These are phyloP conservation scores for Enteromius argenteus DNA, from an alignment of 2,797 vertebrate genomes.

Conservation along the genomic window DNA sequence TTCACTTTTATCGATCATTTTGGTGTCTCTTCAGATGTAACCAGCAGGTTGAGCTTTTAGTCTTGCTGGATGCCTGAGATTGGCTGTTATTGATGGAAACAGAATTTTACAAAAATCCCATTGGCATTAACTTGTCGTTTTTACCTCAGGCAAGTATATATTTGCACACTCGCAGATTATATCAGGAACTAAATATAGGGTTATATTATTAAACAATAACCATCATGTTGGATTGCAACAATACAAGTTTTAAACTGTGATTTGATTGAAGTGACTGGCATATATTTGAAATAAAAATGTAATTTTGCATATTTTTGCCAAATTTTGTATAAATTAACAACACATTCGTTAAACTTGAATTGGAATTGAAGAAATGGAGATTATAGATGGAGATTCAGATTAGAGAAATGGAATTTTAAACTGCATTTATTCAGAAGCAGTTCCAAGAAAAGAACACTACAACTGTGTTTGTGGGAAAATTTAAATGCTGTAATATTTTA, in stretches of 20 bases:
- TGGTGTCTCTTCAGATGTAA: conserved; percentile 4
- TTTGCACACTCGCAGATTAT: not conserved
- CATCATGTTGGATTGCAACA: not conserved
- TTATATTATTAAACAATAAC: not conserved
- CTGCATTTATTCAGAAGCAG: too few species aligned
- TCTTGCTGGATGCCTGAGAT: not conserved
- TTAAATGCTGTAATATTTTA: too few species aligned
- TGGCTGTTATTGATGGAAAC: not conserved
- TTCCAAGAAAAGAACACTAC: too few species aligned
- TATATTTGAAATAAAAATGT: not conserved
- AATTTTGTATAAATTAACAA: too few species aligned
- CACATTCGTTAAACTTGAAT: too few species aligned
- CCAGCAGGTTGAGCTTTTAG: not conserved
- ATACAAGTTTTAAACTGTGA: not conserved
- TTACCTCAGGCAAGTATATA: not conserved
- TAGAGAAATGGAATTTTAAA: too few species aligned
- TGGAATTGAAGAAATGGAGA: too few species aligned
- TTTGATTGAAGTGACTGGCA: not conserved
- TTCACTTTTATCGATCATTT: conserved; percentile 12
- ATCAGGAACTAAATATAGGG: not conserved
- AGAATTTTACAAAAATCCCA: not conserved
- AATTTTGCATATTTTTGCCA: too few species aligned
- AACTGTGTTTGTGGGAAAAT: too few species aligned
- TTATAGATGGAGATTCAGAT: too few species aligned
- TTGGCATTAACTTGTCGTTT: not conserved